Base-by-base conservation (phyloP, 2,113 vertebrate genomes). In the Mesitornis unicolor region DNA sequence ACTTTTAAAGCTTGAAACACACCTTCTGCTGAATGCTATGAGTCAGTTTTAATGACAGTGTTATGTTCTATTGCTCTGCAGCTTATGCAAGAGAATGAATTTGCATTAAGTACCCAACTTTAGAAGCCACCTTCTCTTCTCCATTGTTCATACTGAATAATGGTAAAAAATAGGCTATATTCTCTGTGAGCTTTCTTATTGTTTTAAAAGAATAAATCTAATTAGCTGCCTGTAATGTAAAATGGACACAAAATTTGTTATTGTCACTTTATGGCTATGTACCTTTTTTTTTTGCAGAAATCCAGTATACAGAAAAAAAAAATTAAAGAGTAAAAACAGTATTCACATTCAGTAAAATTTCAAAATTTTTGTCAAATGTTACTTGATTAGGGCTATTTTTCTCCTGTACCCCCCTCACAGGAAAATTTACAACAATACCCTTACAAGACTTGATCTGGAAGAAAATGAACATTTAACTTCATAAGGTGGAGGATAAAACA, bases 41-140 rank as follows among this genome's bases (percentile, higher is more conserved):
- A 97, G 89, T 97, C 97, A 97, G 95, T 95, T 97, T 97, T 97
- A 97, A 97, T 97, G 96, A 97, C 89, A 95, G 92, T 89, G 89
- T 94, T 95, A 95, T 92, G 90, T 97, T 96, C 96, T 79, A 84
- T 25, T 95, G 87, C 95, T 95, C 61, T 93, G 56, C 17, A 94
- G 95, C 90, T 97, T 97, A 97, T 97, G 97, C 95, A 97, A 97
- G 94, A 89, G 90, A 91, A 97, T 83, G 75, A 88, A 97, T 97
- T 96, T 97, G 95, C 96, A 97, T 97, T 93, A 93, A 96, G 91
- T 76, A 93, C 21, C 93, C 96, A 95, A 93, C 91, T 97, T 96
- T 96, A 95, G 95, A 94, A 97, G 67, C 96, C 93, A 93, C 96
- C 95, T 95, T 95, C 94, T 96, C 70, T 77, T 77, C 74, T 54